Evolutionary conservation across 2,888 invertebrate genomes (phyloP), one percentile per base, ranked within the genome.

Genomic region (Conistra vaccinii): DNA sequence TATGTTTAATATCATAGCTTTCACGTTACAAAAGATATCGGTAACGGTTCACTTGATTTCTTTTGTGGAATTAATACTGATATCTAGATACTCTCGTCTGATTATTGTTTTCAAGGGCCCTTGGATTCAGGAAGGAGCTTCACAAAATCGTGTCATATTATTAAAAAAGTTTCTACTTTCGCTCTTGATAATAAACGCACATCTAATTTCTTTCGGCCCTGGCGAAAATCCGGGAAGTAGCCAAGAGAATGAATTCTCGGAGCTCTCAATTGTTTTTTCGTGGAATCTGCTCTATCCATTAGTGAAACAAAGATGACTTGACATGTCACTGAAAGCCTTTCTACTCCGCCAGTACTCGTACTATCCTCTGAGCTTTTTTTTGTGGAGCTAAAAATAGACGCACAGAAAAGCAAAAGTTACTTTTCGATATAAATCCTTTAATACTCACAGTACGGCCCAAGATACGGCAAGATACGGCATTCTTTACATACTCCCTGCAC

Each of bases 1-100:
- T 85, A 87, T 81, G 76, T 85, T 85, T 85, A 81, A 87, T 87
- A 86, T 85, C 72, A 75, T 78, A 65, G 77, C 77, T 79, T 73
- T 82, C 76, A 69, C 62, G 69, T 85, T 51, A 70, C 77, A 78
- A 70, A 73, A 81, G 73, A 83, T 76, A 70, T 65, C 80, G 66
- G 7, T 55, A 70, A 72, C 57, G 12, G 17, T 81, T 70, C 67
- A 63, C 57, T 68, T 71, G 65, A 73, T 61, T 78, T 81, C 42
- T 53, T 80, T 80, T 78, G 70, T 69, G 58, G 51, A 60, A 75
- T 76, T 74, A 65, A 78, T 73, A 68, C 57, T 63, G 65, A 70
- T 61, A 29, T 69, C 65, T 51, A 66, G 53, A 72, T 35, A 20
- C 23, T 63, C 26, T 69, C 26, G 4, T 57, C 29, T 51, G 53